These are phyloP conservation scores for Bombyx mandarina DNA, from an alignment of 1,140 invertebrate species.

Conservation along the genomic window DNA sequence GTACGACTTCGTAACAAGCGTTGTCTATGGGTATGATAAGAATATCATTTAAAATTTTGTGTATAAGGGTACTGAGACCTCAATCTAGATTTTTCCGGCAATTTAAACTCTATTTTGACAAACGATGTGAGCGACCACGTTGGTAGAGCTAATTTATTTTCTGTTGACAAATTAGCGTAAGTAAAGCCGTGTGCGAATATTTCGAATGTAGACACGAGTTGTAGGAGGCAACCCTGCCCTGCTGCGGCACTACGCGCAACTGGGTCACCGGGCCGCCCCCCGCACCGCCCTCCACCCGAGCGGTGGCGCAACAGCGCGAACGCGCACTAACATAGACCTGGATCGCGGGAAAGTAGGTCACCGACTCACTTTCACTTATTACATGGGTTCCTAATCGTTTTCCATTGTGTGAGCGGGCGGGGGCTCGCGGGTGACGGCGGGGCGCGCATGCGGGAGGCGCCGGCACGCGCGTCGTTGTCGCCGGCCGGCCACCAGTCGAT, in stretches of 20 bases:
- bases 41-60: too few species aligned
- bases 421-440: slow-evolving; percentile 67
- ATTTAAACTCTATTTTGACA: not conserved
- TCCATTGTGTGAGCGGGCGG: slow-evolving; percentile 73
- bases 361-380: slow-evolving; percentile 79
- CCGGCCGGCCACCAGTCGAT: slow-evolving; percentile 64
- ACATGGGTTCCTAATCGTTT: slow-evolving; percentile 76
- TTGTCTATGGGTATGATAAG: not conserved
- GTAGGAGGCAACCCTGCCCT: slow-evolving; percentile 65
- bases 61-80: too few species aligned
- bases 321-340: slow-evolving; percentile 77
- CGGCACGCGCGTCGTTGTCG: slow-evolving; percentile 58
- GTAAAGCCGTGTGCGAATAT: slow-evolving; percentile 39
- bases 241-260: slow-evolving; percentile 69
- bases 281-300: slow-evolving; percentile 58
- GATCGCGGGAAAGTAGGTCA: slow-evolving; percentile 78
- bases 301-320: slow-evolving; percentile 64
- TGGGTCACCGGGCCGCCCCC: slow-evolving; percentile 78
- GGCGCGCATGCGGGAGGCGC: slow-evolving; percentile 68
- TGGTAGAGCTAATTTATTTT: not conserved
- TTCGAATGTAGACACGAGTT: slow-evolving; percentile 59
- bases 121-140: not conserved
- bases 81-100: not conserved
- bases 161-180: slow-evolving; percentile 12
- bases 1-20: slow-evolving; percentile 5